Evolutionary conservation across 2,797 vertebrate genomes (phyloP).

Genomic region (Anniella stebbinsi): DNA sequence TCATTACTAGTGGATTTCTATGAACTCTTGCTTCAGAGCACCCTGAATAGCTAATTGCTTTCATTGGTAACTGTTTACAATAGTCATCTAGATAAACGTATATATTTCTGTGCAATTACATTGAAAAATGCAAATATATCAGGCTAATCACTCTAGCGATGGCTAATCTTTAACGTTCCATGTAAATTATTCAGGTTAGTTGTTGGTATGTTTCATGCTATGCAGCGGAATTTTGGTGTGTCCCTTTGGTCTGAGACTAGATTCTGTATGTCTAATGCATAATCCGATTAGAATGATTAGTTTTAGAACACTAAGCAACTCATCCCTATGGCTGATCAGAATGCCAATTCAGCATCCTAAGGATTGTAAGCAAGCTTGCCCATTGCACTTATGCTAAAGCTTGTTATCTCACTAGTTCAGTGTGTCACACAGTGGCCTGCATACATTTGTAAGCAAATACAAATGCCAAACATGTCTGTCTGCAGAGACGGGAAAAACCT

Average conservation of each 20-base stretch:
- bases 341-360: constrained; percentile 7
- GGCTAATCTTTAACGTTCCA: not conserved
- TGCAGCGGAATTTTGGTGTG: not conserved
- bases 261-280: constrained; percentile 17
- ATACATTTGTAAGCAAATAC: constrained; percentile 16
- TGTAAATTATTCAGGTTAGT: not conserved
- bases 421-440: not conserved
- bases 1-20: not conserved
- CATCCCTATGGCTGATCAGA: not conserved
- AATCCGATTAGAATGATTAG: constrained; percentile 15
- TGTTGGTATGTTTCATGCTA: not conserved
- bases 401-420: constrained; percentile 26
- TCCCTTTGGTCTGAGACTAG: not conserved
- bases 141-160: not conserved
- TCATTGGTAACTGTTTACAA: not conserved
- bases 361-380: not conserved
- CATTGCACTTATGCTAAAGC: not conserved
- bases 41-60: not conserved
- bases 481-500: not conserved
- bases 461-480: not conserved
- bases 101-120: not conserved
- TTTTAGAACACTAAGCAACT: not conserved
- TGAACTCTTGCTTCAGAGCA: not conserved
- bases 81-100: not conserved
- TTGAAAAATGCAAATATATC: not conserved